phyloP scores from a whole-genome alignment of 2,888 invertebrate genomes.

The Neoascia interrupta region DNA sequence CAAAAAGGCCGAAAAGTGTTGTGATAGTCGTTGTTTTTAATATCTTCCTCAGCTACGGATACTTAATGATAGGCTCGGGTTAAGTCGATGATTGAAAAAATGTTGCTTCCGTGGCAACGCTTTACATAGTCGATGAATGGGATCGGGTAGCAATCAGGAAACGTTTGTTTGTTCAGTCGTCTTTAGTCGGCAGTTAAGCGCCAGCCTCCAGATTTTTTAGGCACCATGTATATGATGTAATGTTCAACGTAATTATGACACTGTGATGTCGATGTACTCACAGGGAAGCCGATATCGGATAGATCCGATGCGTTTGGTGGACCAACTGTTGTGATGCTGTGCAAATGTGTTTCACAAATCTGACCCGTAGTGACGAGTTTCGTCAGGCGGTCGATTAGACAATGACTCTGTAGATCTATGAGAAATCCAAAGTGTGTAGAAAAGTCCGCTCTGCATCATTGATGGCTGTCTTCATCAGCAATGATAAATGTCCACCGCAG shows the following conservation, averaged over 20 bases:
- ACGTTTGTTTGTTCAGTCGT: background rate
- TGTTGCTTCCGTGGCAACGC: background rate
- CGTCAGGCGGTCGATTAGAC: background rate
- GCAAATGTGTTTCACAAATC: background rate
- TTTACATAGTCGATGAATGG: background rate
- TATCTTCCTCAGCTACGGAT: no score
- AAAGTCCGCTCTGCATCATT: no score
- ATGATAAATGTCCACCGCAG: background rate
- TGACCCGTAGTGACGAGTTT: background rate
- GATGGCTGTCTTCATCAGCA: background rate
- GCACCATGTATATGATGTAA: background rate
- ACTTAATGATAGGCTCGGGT: background rate
- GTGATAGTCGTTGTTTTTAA: no score
- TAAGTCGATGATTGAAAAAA: background rate
- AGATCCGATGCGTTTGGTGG: background rate
- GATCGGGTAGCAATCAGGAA: background rate
- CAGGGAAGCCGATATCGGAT: background rate
- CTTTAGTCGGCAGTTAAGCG: background rate
- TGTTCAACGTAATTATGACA: background rate
- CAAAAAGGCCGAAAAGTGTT: no score
- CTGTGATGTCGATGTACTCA: background rate
- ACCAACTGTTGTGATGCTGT: background rate
- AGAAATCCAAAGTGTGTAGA: background rate
- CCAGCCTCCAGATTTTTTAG: background rate
- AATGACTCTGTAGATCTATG: background rate